Evolutionary conservation across 2,888 invertebrate species (phyloP).

Genomic region (Spatulosminthurus flaviceps): DNA sequence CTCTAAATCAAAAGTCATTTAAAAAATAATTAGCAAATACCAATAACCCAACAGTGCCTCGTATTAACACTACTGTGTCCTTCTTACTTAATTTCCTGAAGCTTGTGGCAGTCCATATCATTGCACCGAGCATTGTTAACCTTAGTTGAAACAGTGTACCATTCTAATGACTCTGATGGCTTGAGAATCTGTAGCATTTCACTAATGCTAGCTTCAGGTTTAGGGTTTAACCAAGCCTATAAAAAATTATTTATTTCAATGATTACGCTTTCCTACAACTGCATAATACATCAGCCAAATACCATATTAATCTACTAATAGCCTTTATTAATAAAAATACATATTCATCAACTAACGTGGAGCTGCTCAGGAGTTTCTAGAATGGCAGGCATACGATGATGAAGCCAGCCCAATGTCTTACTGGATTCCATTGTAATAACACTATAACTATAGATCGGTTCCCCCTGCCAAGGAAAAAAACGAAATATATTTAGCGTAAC

Average conservation of each 20-base stretch:
- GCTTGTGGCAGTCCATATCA: conserved; percentile 67
- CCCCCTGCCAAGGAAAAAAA: conserved; percentile 64
- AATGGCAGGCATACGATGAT: conserved; percentile 84
- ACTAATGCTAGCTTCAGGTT: conserved; percentile 68
- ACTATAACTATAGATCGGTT: conserved; percentile 76
- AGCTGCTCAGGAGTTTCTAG: conserved; percentile 75
- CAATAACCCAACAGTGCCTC: too few relatives aligned
- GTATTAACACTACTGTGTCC: too few relatives aligned
- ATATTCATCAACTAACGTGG: conserved; percentile 70
- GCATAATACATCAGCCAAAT: too few relatives aligned
- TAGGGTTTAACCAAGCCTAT: conserved; percentile 76
- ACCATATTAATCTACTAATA: too few relatives aligned
- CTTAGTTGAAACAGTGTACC: conserved; percentile 76
- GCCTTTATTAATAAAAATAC: conserved; percentile 9
- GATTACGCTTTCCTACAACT: too few relatives aligned
- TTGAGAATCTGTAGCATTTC: conserved; percentile 71
- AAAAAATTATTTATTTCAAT: conserved; percentile 44
- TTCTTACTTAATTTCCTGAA: conserved; percentile 63
- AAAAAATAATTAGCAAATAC: too few relatives aligned
- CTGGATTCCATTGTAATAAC: conserved; percentile 82
- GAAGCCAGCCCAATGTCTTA: conserved; percentile 75
- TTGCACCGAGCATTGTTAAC: conserved; percentile 81
- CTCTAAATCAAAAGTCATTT: conserved; percentile 21
- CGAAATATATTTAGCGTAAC: too few relatives aligned
- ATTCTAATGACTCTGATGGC: conserved; percentile 70